Evolutionary conservation across 2,888 invertebrate genomes (phyloP).

Genomic region (Coelopa pilipes): DNA sequence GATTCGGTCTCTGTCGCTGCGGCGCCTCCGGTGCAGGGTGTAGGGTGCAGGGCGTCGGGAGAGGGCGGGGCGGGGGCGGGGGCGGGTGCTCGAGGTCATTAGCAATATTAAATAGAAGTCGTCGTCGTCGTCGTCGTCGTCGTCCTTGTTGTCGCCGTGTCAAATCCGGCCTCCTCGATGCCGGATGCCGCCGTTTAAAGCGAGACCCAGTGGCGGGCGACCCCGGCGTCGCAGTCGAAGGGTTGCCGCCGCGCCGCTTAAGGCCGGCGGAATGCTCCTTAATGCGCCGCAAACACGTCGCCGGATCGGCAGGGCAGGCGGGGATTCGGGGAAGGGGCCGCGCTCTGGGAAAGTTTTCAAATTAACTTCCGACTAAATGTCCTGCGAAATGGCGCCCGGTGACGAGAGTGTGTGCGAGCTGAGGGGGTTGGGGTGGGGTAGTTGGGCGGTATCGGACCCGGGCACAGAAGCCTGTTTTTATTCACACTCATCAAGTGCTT

Average conservation of each 20-base stretch:
- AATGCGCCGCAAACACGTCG: too few relatives aligned
- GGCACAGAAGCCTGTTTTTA: background rate
- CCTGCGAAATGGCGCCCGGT: background rate
- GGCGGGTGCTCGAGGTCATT: conserved; percentile 42
- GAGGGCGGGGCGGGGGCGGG: background rate
- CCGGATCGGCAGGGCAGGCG: too few relatives aligned
- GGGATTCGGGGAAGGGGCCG: background rate
- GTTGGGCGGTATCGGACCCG: background rate
- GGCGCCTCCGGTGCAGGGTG: background rate
- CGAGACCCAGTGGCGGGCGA: too few relatives aligned
- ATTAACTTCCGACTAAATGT: conserved; percentile 20
- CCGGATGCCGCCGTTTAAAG: too few relatives aligned
- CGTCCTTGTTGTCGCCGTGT: conserved; percentile 31
- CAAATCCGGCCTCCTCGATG: too few relatives aligned
- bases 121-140: conserved; percentile 36
- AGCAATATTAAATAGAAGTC: conserved; percentile 47
- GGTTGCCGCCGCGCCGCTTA: too few relatives aligned
- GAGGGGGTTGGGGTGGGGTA: too few relatives aligned
- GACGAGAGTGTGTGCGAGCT: background rate
- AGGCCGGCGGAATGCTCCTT: too few relatives aligned
- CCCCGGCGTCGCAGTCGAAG: too few relatives aligned
- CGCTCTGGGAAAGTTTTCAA: conserved; percentile 22
- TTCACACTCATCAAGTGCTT: conserved; percentile 13
- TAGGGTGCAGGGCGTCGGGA: background rate
- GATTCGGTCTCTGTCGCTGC: conserved; percentile 13